phyloP scores from a whole-genome alignment of 2,797 vertebrate genomes.

The Odontamblyopus rebecca region DNA sequence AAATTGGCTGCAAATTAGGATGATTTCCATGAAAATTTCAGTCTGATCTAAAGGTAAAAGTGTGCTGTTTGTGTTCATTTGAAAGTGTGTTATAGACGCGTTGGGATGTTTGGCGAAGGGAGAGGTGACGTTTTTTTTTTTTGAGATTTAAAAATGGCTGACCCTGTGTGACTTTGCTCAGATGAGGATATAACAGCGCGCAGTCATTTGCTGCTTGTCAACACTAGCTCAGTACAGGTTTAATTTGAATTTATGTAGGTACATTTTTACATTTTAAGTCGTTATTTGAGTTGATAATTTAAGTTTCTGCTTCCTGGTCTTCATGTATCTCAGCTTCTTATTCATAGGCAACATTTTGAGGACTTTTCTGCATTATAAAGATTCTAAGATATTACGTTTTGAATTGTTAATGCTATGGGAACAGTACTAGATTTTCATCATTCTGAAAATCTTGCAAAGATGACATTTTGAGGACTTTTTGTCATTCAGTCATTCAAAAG shows the following conservation, averaged over 20 bases:
- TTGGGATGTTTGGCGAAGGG: background rate
- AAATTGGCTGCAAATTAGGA: background rate
- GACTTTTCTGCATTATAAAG: too few relatives aligned
- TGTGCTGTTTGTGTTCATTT: background rate
- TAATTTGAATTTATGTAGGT: background rate
- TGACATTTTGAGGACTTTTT: too few relatives aligned
- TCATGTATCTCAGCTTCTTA: too few relatives aligned
- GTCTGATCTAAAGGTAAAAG: background rate
- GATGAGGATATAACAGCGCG: background rate
- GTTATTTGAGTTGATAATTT: too few relatives aligned
- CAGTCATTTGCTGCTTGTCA: background rate
- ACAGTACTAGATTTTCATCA: too few relatives aligned
- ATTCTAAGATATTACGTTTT: too few relatives aligned
- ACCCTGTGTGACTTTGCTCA: slow-evolving; percentile 13
- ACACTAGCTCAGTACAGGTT: background rate
- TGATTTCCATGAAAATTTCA: background rate
- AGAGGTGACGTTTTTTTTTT: background rate
- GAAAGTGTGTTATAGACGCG: background rate
- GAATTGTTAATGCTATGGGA: too few relatives aligned
- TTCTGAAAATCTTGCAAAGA: too few relatives aligned
- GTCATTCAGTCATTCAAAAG: too few relatives aligned
- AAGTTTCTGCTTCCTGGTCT: background rate
- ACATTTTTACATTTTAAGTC: too few relatives aligned
- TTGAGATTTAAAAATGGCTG: slow-evolving; percentile 9
- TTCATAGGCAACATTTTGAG: too few relatives aligned